phyloP scores from a whole-genome alignment of 2,888 invertebrate species.

The Rotaria sp. region DNA sequence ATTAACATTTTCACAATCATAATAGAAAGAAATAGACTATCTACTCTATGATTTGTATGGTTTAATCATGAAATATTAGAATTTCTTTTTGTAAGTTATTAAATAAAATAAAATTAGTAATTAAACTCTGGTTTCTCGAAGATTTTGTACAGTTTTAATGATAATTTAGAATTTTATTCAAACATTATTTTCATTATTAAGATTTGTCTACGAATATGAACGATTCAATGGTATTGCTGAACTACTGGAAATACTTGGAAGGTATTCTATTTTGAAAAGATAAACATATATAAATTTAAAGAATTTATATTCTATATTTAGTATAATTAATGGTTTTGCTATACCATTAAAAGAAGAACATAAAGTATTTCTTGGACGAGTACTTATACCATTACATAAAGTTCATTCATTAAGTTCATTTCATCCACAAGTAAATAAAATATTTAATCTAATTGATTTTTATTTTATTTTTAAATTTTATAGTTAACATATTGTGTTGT shows the following conservation, averaged over 20 bases:
- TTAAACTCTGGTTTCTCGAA: no score
- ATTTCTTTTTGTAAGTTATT: no score
- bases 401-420: slow-evolving; percentile 89
- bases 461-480: slow-evolving; percentile 30
- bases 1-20: no score
- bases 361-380: slow-evolving; percentile 88
- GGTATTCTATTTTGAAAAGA: not conserved
- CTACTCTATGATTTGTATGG: no score
- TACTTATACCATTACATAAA: slow-evolving; percentile 88
- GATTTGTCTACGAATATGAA: slow-evolving; percentile 88
- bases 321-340: slow-evolving; percentile 97
- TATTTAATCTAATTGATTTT: not conserved
- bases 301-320: slow-evolving; percentile 49
- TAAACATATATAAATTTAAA: not conserved
- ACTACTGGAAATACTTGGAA: slow-evolving; percentile 83
- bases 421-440: slow-evolving; percentile 64
- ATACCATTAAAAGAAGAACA: slow-evolving; percentile 95
- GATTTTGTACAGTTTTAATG: no score
- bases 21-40: no score
- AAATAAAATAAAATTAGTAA: no score
- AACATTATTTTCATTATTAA: not conserved
- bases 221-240: slow-evolving; percentile 95
- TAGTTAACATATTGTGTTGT: slow-evolving; percentile 97
- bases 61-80: no score
- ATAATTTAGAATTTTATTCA: no score